Evolutionary conservation across 2,888 invertebrate species (phyloP).

Genomic region (Silvanus unidentatus): DNA sequence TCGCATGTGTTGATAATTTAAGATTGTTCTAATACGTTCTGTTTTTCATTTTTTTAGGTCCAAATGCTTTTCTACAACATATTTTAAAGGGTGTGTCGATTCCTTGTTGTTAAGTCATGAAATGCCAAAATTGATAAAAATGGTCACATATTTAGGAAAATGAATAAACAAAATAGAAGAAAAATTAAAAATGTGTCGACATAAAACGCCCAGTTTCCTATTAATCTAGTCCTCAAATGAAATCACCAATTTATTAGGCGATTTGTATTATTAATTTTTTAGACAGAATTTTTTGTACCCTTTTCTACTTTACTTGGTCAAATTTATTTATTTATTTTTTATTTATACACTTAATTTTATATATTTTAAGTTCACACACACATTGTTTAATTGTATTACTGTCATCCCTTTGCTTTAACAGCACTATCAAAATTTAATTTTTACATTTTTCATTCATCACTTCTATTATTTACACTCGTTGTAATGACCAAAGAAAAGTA

Average conservation of each 20-base stretch:
- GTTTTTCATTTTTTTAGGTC: conserved; percentile 53
- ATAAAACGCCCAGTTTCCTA: conserved; percentile 33
- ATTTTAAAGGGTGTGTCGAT: conserved; percentile 77
- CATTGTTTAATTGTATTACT: neutral
- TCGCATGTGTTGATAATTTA: too few species aligned
- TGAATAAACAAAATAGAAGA: conserved; percentile 20
- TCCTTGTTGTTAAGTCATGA: conserved; percentile 72
- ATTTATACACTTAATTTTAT: conserved; percentile 14
- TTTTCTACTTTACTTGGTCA: conserved; percentile 23
- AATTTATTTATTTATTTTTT: conserved; percentile 19
- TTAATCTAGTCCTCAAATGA: conserved; percentile 37
- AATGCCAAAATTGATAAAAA: conserved; percentile 69
- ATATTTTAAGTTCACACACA: neutral
- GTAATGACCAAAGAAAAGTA: too few species aligned
- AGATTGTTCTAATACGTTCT: conserved; percentile 8
- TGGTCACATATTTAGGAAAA: conserved; percentile 73
- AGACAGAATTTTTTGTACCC: conserved; percentile 32
- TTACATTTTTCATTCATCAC: neutral
- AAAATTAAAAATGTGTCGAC: conserved; percentile 8
- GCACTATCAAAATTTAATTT: neutral
- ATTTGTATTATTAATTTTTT: conserved; percentile 29
- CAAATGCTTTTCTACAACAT: conserved; percentile 72
- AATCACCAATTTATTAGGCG: conserved; percentile 30
- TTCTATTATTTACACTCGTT: neutral
- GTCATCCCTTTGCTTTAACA: neutral